Base-by-base conservation (phyloP, 2,888 invertebrate species). In the Cryptocheilus praepositus region DNA sequence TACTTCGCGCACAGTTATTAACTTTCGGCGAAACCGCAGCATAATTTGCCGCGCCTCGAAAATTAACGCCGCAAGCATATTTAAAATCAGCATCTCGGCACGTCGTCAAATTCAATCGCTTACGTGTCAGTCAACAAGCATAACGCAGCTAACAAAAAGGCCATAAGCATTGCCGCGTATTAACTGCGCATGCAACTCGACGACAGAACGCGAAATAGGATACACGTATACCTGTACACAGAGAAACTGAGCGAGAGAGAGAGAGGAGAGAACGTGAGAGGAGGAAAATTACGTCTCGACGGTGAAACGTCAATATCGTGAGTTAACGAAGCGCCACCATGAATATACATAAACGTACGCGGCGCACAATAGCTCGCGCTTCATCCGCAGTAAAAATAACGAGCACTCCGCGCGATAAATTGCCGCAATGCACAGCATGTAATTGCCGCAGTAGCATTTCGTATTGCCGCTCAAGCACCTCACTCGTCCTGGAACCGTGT, bases 311-410 rank as follows among this genome's bases (percentile, higher is more conserved):
- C 64, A 59, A 64, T 65, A 71, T 19, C 54, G 49, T 59, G 61
- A 64, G 57, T 63, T 63, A 67, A 61, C 70, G 64, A 71, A 60
- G 58, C 61, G 46, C 21, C 46, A 15, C 44, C 61, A 62, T 69
- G 69, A 71, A 71, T 71, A 71, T 69, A 69, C 62, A 62, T 69
- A 65, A 68, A 58, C 64, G 68, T 25, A 18, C 61, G 60, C 28
- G 46, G 44, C 18, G 45, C 54, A 58, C 25, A 58, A 57, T 61
- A 22, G 65, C 25, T 52, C 28, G 58, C 64, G 54, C 61, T 69
- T 69, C 65, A 56, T 65, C 68, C 64, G 28, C 51, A 56, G 56
- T 64, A 69, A 71, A 71, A 71, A 71, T 69, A 71, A 71, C 69
- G 56, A 68, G 61, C 61, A 43, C 11, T 16, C 52, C 51, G 51